phyloP scores from a whole-genome alignment of 2,888 invertebrate genomes.

The Leistus spinibarbis region DNA sequence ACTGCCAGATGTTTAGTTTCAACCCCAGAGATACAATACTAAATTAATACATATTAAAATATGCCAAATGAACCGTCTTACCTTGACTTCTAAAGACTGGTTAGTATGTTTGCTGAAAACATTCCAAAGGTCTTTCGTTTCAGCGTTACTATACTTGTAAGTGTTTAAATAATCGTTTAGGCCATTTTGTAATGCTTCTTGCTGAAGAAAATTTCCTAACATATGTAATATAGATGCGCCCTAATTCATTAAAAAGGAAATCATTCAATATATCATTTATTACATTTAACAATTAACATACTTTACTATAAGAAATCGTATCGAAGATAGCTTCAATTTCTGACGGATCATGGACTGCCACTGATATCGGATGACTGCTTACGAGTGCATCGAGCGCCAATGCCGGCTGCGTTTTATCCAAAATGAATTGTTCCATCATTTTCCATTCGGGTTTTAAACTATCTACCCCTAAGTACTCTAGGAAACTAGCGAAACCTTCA shows the following conservation, averaged over 20 bases:
- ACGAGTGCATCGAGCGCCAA: conserved; percentile 70
- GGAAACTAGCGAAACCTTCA: conserved; percentile 84
- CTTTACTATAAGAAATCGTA: conserved; percentile 76
- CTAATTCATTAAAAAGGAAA: conserved; percentile 53
- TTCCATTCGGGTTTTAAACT: conserved; percentile 68
- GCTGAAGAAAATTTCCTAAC: conserved; percentile 71
- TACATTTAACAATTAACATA: conserved; percentile 46
- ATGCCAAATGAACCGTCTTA: conserved; percentile 47
- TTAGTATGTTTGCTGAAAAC: conserved; percentile 70
- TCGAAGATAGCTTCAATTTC: conserved; percentile 78
- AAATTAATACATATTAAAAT: too few species aligned
- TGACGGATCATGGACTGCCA: conserved; percentile 69
- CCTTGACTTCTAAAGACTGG: conserved; percentile 67
- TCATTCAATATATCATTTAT: conserved; percentile 12
- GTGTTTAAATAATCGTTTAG: conserved; percentile 70
- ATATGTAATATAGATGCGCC: conserved; percentile 75
- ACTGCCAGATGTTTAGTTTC: too few species aligned
- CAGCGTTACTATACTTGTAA: conserved; percentile 74
- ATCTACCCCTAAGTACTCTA: conserved; percentile 76
- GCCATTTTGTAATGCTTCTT: conserved; percentile 67
- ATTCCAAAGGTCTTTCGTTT: conserved; percentile 82
- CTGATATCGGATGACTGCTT: conserved; percentile 75
- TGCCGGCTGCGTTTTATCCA: conserved; percentile 72
- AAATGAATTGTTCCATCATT: conserved; percentile 74
- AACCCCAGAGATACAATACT: too few species aligned